phyloP scores from a whole-genome alignment of 2,113 vertebrate species.

The Lampris megalopsis region DNA sequence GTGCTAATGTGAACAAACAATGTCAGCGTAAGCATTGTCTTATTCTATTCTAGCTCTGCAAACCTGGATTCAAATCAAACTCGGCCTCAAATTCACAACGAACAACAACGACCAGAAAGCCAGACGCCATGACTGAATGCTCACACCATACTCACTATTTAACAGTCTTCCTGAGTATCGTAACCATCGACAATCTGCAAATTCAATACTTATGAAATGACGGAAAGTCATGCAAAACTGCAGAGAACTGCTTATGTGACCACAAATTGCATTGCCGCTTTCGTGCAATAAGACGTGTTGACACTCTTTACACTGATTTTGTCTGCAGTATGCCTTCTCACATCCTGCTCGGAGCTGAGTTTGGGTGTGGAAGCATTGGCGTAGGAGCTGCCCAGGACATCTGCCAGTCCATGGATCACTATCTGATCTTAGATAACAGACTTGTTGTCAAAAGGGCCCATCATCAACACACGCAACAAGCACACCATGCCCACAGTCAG shows the following conservation, averaged over 20 bases:
- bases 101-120: background rate
- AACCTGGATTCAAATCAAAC: constrained; percentile 28
- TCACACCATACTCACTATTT: too few relatives aligned
- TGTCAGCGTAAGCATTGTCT: too few relatives aligned
- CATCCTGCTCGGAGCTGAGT: background rate
- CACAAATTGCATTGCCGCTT: background rate
- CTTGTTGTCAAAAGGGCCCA: constrained; percentile 61
- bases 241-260: background rate
- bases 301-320: background rate
- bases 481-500: constrained; percentile 15
- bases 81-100: background rate
- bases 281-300: background rate
- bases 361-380: constrained; percentile 12
- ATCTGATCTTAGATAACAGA: constrained; percentile 73
- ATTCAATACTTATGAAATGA: background rate
- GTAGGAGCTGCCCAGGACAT: constrained; percentile 40
- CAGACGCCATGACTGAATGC: too few relatives aligned
- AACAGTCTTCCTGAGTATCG: too few relatives aligned
- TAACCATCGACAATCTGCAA: too few relatives aligned
- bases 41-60: constrained; percentile 21
- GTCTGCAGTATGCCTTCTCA: constrained; percentile 9
- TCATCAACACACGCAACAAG: constrained; percentile 64
- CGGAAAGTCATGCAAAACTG: background rate
- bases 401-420: constrained; percentile 58
- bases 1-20: constrained; percentile 29